Percentiles rank a stretch among this genome's conserved stretches.
Conservation (phyloP, 2,797 vertebrate species). For the Parauchenoglanis ngamensis region DNA sequence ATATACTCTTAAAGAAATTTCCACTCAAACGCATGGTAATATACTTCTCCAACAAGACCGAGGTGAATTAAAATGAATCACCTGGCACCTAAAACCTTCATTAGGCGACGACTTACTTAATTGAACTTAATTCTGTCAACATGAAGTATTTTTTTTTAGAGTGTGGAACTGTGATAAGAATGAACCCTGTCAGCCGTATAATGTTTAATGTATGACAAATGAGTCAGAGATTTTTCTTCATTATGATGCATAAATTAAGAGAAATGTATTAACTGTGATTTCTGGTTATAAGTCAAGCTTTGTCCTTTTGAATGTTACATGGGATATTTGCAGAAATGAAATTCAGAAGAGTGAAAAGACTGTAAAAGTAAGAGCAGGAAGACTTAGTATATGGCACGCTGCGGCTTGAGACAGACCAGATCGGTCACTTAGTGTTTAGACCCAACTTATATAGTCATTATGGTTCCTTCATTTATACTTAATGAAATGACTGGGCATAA, state of each 20-base stretch:
- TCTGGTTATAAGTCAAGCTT: neutral
- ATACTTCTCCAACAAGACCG: neutral
- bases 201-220: neutral
- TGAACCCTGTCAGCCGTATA: neutral
- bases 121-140: neutral
- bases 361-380: neutral
- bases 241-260: neutral
- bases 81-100: neutral
- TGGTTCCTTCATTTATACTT: neutral
- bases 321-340: neutral
- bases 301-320: neutral
- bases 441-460: neutral
- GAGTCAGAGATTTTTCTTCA: neutral
- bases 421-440: neutral
- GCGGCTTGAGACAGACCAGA: neutral
- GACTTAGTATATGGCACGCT: neutral
- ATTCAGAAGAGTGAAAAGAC: neutral
- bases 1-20: slow-evolving; percentile 31
- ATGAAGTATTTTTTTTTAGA: neutral
- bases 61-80: neutral
- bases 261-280: neutral
- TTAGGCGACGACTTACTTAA: neutral
- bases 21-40: slow-evolving; percentile 32
- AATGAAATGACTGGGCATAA: neutral
- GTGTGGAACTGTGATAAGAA: neutral